Conservation (phyloP, 2,888 invertebrate species). For the Cephus runcator region DNA sequence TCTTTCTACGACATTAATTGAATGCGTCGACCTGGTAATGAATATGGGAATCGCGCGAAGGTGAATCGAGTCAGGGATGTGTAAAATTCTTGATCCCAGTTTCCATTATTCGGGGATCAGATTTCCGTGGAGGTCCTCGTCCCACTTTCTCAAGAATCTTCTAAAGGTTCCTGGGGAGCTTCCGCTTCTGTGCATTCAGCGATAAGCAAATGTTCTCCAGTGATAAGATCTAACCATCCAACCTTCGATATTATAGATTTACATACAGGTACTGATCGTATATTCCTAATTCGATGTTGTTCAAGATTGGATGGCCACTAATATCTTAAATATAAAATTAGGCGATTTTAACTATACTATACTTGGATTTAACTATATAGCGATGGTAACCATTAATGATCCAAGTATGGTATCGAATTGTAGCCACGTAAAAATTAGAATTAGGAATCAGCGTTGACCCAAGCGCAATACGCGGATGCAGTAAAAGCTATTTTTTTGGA, state of each 20-base stretch:
- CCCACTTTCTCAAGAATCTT: neutral
- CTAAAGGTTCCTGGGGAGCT: neutral
- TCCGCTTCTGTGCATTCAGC: neutral
- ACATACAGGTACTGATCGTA: neutral
- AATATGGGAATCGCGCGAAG: neutral
- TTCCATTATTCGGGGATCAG: neutral
- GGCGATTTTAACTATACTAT: neutral
- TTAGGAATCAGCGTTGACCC: neutral
- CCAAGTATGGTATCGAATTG: neutral
- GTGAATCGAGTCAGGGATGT: neutral
- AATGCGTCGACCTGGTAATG: neutral
- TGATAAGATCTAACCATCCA: neutral
- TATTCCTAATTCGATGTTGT: neutral
- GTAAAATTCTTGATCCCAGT: neutral
- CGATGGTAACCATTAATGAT: neutral
- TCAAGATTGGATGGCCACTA: neutral
- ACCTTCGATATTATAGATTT: neutral
- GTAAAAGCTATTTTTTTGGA: too few relatives aligned
- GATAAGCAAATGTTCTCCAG: neutral
- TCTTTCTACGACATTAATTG: neutral
- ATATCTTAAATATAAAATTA: neutral
- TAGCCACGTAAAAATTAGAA: neutral
- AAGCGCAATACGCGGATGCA: too few relatives aligned
- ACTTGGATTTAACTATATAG: too few relatives aligned
- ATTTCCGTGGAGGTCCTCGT: neutral